A percentile compares a stretch with the other conserved stretches of the same genome.
These are phyloP conservation scores for Oncorhynchus clarkii DNA, from an alignment of 2,113 vertebrate genomes.

Conservation along the genomic window DNA sequence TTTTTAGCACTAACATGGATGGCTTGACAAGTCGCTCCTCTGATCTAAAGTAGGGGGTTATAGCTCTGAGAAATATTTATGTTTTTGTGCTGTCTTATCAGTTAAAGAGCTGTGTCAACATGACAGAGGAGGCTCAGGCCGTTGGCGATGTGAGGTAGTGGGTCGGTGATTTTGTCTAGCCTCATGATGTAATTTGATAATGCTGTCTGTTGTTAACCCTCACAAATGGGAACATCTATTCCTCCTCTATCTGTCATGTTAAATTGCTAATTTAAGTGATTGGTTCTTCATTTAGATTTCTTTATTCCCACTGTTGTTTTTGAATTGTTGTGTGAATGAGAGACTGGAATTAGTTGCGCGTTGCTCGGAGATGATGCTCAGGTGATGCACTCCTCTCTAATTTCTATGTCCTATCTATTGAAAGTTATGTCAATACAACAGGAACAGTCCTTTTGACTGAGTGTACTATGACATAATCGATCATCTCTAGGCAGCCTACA, in stretches of 20 bases:
- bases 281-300: not conserved
- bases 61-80: constrained; percentile 34
- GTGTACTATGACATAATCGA: too few relatives aligned
- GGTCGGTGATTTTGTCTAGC: not conserved
- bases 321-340: not conserved
- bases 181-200: not conserved
- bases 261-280: too few relatives aligned
- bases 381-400: too few relatives aligned
- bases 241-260: too few relatives aligned
- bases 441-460: not conserved
- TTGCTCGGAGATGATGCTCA: not conserved
- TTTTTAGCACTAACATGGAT: constrained; percentile 31
- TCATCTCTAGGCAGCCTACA: not conserved
- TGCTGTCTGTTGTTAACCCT: too few relatives aligned
- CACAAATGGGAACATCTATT: too few relatives aligned
- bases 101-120: constrained; percentile 4
- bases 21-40: constrained; percentile 61
- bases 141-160: not conserved
- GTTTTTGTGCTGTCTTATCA: constrained; percentile 30
- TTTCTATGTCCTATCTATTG: too few relatives aligned
- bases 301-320: not conserved
- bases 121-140: not conserved
- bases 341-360: not conserved
- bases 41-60: constrained; percentile 48
- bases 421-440: not conserved